A percentile compares a stretch with the other conserved stretches of the same genome.
Conservation (phyloP, 2,113 vertebrate species). For the Corythaixoides concolor region DNA sequence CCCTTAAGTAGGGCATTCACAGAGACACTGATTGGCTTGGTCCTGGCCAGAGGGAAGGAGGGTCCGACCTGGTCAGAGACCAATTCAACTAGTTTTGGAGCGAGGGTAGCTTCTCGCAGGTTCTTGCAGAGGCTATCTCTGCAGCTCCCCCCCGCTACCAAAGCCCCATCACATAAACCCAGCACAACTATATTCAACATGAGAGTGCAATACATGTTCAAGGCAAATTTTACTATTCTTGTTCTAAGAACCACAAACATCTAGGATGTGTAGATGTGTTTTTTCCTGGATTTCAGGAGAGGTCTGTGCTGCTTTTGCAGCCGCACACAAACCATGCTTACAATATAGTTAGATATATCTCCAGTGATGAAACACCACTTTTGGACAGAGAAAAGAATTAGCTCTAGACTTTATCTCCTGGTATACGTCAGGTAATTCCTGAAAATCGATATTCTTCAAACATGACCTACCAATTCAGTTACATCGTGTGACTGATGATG, state of each 20-base stretch:
- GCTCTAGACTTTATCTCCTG: not conserved
- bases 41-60: too few species aligned
- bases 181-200: not conserved
- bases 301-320: not conserved
- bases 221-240: not conserved
- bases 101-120: too few species aligned
- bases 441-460: not conserved
- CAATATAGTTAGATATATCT: not conserved
- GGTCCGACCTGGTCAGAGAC: too few species aligned
- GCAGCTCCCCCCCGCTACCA: too few species aligned
- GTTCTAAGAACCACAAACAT: not conserved
- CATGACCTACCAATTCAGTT: not conserved
- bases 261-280: too few species aligned
- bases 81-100: too few species aligned
- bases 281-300: not conserved
- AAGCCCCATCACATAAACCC: too few species aligned
- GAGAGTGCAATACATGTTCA: fast-evolving
- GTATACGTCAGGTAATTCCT: not conserved
- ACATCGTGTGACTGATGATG: not conserved
- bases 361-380: not conserved
- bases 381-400: not conserved
- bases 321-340: not conserved
- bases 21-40: too few species aligned
- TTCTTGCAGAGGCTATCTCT: too few species aligned
- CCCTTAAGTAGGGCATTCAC: too few species aligned